Evolutionary conservation across 2,113 vertebrate genomes (phyloP).

Genomic region (Lepidothrix coronata): DNA sequence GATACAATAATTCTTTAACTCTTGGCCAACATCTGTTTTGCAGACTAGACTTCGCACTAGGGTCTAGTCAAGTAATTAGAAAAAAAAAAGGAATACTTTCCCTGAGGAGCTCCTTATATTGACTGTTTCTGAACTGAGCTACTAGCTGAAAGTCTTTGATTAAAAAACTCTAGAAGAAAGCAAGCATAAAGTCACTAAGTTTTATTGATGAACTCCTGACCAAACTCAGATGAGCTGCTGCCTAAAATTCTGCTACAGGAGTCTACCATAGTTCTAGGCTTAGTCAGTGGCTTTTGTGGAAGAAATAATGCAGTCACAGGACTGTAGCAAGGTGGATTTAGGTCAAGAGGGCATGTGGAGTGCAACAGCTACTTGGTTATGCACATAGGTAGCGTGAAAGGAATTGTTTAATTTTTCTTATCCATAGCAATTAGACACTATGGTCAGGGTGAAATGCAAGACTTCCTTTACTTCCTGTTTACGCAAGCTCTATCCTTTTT

Average conservation of each 20-base stretch:
- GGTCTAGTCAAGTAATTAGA: not conserved
- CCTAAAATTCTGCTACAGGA: not conserved
- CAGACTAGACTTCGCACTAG: not conserved
- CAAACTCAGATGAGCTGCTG: not conserved
- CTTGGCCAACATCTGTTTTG: not conserved
- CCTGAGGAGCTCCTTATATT: not conserved
- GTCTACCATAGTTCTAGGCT: not conserved
- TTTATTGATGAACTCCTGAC: not conserved
- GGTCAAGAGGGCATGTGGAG: not conserved
- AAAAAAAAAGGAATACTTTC: not conserved
- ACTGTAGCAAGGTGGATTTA: not conserved
- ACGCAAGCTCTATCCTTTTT: not conserved
- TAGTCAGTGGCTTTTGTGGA: not conserved
- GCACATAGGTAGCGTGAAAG: not conserved
- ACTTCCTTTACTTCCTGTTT: constrained; percentile 52
- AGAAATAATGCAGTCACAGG: not conserved
- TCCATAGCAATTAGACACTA: not conserved
- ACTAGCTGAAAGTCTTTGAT: not conserved
- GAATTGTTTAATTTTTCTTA: constrained; percentile 10
- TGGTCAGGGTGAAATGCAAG: constrained; percentile 21
- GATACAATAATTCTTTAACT: not conserved
- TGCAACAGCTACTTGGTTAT: not conserved
- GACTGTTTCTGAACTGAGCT: not conserved
- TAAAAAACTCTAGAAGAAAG: not conserved
- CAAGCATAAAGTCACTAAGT: not conserved